Base-by-base conservation (phyloP, 1,140 invertebrate genomes). In the Conus ventricosus region DNA sequence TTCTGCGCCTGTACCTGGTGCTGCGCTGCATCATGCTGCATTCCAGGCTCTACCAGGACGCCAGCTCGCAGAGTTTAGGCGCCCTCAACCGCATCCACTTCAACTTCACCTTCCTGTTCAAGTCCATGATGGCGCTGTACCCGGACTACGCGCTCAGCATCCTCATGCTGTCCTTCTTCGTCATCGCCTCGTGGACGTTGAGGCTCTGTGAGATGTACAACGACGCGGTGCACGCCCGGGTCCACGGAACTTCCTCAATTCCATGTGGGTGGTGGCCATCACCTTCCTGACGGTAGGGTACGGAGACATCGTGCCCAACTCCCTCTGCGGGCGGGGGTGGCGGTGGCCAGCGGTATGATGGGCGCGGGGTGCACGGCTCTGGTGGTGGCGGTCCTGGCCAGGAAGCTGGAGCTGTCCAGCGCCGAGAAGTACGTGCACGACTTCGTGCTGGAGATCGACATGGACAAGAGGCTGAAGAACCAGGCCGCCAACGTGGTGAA, bases 361-460 rank as follows among this genome's bases (percentile, higher is more conserved):
- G 94, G 95, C 13, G 93, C 94, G 6, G 95, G 94, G 6, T 94
- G 93, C 85, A 95, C 95, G 2, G 95, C 95, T 17, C 92, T 95
- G 13, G 92, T 95, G n/a, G 95, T 95, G 0, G 95, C 94, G 11
- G 95, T 95, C 13, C 89, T 95, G 15, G 94, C 94, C 6, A 84
- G 93, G 53, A 94, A 94, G 89, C 87, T 95, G 20, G 95, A 95
- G 90, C 90, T 95, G 4, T 93, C 94, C 5, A 89, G 94, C 54
- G 91, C 94, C 15, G 95, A 95, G 89, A 95, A 94, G 88, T 95
- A 94, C 88, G 95, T 95, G 17, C 94, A 95, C 89, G 94, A 95
- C 87, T 95, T 95, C 89, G 94, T 95, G 5, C 92, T 95, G 23
- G 94, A 94, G 81, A 92, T 94, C 17, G 93, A 95, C 71, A 88